These are phyloP conservation scores for Hydrocynus forskahlii DNA, from an alignment of 2,797 vertebrate genomes.

Conservation along the genomic window DNA sequence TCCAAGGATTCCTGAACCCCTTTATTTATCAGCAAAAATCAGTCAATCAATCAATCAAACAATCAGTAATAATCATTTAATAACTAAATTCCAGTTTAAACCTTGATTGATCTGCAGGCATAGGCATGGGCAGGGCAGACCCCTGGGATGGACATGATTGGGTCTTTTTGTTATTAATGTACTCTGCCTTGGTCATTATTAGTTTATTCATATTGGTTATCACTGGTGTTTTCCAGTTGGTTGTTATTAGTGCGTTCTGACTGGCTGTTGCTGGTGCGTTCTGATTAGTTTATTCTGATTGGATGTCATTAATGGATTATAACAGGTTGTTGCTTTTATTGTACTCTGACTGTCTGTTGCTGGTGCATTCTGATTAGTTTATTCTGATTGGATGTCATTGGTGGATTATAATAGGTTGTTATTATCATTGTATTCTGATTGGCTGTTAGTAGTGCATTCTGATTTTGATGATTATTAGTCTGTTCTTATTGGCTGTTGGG, in stretches of 20 bases:
- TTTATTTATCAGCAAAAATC: not conserved
- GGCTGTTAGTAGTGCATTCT: not conserved
- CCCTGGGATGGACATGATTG: no score
- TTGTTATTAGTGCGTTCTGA: not conserved
- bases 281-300: not conserved
- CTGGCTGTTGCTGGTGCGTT: constrained; percentile 1
- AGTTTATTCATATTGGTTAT: not conserved
- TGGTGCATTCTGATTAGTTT: not conserved
- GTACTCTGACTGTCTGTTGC: constrained; percentile 1
- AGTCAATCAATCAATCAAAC: not conserved
- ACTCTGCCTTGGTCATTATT: not conserved
- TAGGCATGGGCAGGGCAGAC: no score
- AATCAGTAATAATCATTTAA: no score
- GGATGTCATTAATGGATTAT: not conserved
- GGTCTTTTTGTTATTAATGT: not conserved
- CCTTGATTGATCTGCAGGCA: no score
- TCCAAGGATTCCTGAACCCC: no score
- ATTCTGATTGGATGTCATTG: not conserved
- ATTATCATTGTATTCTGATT: constrained; percentile 1
- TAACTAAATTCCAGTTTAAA: no score
- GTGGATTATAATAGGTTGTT: no score
- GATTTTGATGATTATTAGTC: not conserved
- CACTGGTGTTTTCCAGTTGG: not conserved
- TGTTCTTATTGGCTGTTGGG: not conserved
- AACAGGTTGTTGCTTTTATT: not conserved